Conservation (phyloP, 2,113 vertebrate genomes). For the Thunnus maccoyii region DNA sequence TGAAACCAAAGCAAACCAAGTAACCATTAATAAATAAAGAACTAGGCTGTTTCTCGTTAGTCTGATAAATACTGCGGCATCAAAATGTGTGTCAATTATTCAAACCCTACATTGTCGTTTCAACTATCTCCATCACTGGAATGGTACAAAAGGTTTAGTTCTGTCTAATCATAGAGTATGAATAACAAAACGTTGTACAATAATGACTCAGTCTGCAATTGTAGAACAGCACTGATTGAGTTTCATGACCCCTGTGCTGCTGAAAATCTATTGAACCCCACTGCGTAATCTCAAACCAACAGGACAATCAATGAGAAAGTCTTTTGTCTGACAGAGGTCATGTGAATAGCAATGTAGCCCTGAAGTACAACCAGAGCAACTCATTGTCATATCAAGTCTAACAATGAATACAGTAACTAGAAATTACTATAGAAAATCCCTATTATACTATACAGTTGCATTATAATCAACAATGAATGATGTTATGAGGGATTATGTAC, state of each 20-base stretch:
- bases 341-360: slow-evolving; percentile 37
- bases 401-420: not conserved
- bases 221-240: slow-evolving; percentile 52
- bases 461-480: not conserved
- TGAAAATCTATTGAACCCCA: slow-evolving; percentile 60
- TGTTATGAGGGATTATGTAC: not conserved
- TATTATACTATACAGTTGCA: not conserved
- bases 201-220: slow-evolving; percentile 58
- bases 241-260: slow-evolving; percentile 56
- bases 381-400: not conserved
- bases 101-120: not conserved
- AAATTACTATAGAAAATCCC: not conserved
- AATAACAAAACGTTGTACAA: slow-evolving; percentile 30
- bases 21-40: not conserved
- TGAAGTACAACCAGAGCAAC: slow-evolving; percentile 17
- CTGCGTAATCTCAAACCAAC: slow-evolving; percentile 60
- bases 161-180: slow-evolving; percentile 13
- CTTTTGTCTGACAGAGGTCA: slow-evolving; percentile 51
- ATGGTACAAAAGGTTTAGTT: slow-evolving; percentile 13
- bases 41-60: not conserved
- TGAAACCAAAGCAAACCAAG: not conserved
- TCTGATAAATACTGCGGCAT: not conserved
- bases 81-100: not conserved
- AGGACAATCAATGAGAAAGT: slow-evolving; percentile 64
- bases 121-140: not conserved